Evolutionary conservation across 2,113 vertebrate genomes (phyloP), one percentile per base, ranked within the genome.

Genomic region (Plotosus lineatus): DNA sequence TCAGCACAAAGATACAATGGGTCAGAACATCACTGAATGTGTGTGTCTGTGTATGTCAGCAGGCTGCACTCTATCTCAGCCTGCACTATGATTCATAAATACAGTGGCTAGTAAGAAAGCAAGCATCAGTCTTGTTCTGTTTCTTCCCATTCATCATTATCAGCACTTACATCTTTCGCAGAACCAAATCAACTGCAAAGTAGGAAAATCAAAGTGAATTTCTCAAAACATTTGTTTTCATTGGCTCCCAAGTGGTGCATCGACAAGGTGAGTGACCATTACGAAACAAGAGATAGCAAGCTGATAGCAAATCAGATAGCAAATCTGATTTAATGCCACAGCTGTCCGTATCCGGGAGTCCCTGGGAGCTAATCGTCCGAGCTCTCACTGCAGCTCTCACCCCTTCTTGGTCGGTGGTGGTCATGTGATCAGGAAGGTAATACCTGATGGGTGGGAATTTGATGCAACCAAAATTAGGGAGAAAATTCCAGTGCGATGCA

Each of bases 1-100:
- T 31, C 36, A 71, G 23, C 44, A 60, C 19, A 58, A 80, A 85
- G 71, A 82, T 19, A 79, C 60, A 83, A 73, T 82, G 55, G 83
- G 81, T 82, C 81, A 72, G 28, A 15, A 46, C 23, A 66, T 77
- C 58, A 12, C 23, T 50, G 78, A 51, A 85, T 77, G 80, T 75
- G 75, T 66, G 48, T 40, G 58, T 4, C 33, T 46, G 46, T 9
- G 65, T 51, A 44, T 53, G 19, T 74, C 12, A 11, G 50, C 1
- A 48, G 26, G 44, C 63, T 82, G n/a, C 46, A 44, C 46, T 55
- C 42, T 48, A 56, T 55, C 36, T 65, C 21, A 79, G 71, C 58
- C 53, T 14, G 15, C 77, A 31, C 0, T 31, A 76, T 78, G 71
- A 42, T 69, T 53, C 17, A 61, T 56, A 81, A 81, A 79, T 75